Evolutionary conservation across 2,113 vertebrate species (phyloP).

Genomic region (Dunckerocampus dactyliophorus): DNA sequence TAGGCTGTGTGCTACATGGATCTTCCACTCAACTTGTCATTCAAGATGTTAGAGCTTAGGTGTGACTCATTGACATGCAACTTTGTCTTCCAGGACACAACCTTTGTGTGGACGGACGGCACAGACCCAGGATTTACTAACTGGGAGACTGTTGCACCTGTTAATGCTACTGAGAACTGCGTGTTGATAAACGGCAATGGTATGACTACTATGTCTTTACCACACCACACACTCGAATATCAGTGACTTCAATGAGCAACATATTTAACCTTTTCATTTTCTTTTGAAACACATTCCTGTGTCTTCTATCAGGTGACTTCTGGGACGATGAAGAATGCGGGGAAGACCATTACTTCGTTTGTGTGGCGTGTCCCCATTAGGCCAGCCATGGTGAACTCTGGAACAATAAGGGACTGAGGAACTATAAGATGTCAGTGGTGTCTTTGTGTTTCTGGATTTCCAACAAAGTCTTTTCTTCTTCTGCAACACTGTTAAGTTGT

Average conservation of each 20-base stretch:
- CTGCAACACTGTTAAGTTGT: neutral
- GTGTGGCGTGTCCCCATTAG: neutral
- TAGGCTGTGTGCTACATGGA: no score
- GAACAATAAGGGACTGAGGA: no score
- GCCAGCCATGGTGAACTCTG: neutral
- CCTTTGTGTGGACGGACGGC: neutral
- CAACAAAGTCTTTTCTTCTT: neutral
- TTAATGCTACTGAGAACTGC: neutral
- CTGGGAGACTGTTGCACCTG: accelerated
- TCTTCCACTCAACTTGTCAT: no score
- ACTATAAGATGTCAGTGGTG: neutral
- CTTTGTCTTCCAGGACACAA: neutral
- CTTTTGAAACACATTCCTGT: neutral
- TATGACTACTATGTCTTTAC: neutral
- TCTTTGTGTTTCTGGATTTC: constrained; percentile 2
- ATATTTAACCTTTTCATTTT: neutral
- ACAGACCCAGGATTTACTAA: neutral
- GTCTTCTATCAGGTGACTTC: neutral
- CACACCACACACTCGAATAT: no score
- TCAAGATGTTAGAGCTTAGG: no score
- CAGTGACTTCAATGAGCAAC: neutral
- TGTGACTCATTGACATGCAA: neutral
- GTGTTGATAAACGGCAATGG: no score
- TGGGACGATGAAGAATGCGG: neutral
- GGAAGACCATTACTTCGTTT: neutral